Conservation (phyloP, 2,797 vertebrate species). For the Cheracebus regulus region DNA sequence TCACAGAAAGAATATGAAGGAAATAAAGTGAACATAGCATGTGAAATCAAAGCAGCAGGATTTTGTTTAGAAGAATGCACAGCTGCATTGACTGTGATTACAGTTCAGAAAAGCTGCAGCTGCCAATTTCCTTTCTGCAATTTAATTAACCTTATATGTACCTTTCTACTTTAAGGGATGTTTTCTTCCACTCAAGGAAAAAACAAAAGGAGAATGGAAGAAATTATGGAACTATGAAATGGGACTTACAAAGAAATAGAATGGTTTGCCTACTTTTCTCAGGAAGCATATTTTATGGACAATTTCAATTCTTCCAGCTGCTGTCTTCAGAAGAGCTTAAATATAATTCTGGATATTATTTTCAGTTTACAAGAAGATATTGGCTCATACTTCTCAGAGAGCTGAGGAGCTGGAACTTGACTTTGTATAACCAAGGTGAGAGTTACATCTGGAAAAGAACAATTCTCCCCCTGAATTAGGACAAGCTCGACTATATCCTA, state of each 20-base stretch:
- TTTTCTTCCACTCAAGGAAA: not conserved
- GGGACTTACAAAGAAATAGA: fast-evolving
- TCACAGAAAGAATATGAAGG: not conserved
- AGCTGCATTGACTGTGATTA: not conserved
- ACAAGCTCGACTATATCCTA: fast-evolving
- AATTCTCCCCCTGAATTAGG: not conserved
- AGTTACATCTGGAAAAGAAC: not conserved
- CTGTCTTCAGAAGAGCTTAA: not conserved
- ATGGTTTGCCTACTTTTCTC: not conserved
- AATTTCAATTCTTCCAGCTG: not conserved
- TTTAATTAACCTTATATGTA: not conserved
- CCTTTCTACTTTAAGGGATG: not conserved
- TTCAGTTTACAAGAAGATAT: not conserved
- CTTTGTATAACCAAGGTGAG: fast-evolving
- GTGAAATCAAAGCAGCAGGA: fast-evolving
- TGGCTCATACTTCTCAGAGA: no score
- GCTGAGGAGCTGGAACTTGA: not conserved
- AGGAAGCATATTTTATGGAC: not conserved
- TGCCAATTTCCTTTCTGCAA: not conserved
- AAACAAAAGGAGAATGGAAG: not conserved
- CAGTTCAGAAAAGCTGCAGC: not conserved
- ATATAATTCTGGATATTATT: not conserved
- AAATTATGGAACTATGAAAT: fast-evolving
- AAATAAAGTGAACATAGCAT: not conserved
- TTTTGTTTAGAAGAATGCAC: not conserved